Base-by-base conservation (phyloP, 2,113 vertebrate species). In the Pogona vitticeps region DNA sequence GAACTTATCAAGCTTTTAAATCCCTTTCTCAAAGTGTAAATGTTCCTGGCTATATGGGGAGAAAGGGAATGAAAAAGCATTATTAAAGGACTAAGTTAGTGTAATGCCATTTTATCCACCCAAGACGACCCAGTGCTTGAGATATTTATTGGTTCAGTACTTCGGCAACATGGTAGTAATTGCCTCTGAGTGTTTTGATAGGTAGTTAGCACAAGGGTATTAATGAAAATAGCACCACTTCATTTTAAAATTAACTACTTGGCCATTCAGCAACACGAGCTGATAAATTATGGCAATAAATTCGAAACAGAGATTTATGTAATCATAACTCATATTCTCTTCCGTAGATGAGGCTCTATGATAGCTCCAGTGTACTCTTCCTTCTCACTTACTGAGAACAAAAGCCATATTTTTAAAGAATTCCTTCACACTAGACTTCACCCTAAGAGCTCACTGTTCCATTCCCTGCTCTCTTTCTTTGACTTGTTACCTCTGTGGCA, bases 211-310 rank as follows among this genome's bases (percentile, higher is more conserved):
- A 76, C 88, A 83, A 70, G 90, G 92, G 94, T 94, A 96, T 96
- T 96, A 97, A 96, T 96, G 95, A 96, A 96, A 97, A 96, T 94
- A 96, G 94, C 94, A 93, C 90, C 93, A 92, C 95, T 97, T 96
- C 95, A 93, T 95, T 96, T 95, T 93, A 93, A 95, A 96, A 96
- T 97, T 96, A 96, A 96, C 96, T 94, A 86, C 95, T 93, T 95
- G 94, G 95, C 94, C 91, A 92, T 95, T 96, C 94, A 94, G 93
- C 93, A 95, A 89, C 84, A 90, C 85, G 91, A 94, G 92, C 91
- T 96, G 96, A 97, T 96, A 95, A 94, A 96, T 95, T 92, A 92
- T 90, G 94, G 94, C 92, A 94, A 96, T 97, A 96, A 97, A 97
- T 96, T 94, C 84, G 88, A 68, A 80, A 92, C 1, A 5, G 95